Evolutionary conservation across 2,888 invertebrate species (phyloP), one percentile per base, ranked within the genome.

Genomic region (Drosophila setosimentum): DNA sequence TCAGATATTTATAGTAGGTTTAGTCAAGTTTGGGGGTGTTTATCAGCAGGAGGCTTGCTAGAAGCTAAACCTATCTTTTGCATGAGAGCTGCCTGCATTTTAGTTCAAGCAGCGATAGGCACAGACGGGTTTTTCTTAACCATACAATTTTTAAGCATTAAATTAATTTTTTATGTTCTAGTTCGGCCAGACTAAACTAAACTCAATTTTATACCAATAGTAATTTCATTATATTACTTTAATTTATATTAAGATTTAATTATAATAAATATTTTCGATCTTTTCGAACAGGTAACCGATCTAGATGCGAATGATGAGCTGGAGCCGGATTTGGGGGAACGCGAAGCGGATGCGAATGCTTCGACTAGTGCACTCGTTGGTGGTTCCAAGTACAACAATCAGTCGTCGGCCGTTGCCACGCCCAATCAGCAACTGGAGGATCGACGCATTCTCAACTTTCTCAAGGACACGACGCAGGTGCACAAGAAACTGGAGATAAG

Each of bases 391-490:
- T 87, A 90, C 71, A 74, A 70, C 37, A 90, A 83, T 60, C 88
- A 90, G 50, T 57, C 78, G 3, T 61, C 69, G 21, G 67, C 55
- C 18, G 72, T 68, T 16, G 80, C 70, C 18, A 86, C 89, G 6
- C 64, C 88, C 32, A 92, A 83, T 63, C 90, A 92, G 73, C 92
- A 93, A 60, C 74, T 93, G 18, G 93, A 93, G 57, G 93, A 93
- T 79, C 89, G 93, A 13, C 90, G 93, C 10, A 93, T 93, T 60
- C 88, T 93, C 40, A 93, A 93, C 80, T 93, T 93, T 45, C 89
- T 93, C 11, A 93, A 93, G 72, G 93, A 93, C 71, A 93, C 93
- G 4, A 93, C 93, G 10, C 93, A 93, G 77, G 71, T 92, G 67
- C 93, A 93, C 49, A 93, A 93, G 81, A 93, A 93, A 77, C 83